A percentile compares a stretch with the other conserved stretches of the same genome.
phyloP scores from a whole-genome alignment of 2,888 invertebrate species.

The Schrankia costaestrigalis region DNA sequence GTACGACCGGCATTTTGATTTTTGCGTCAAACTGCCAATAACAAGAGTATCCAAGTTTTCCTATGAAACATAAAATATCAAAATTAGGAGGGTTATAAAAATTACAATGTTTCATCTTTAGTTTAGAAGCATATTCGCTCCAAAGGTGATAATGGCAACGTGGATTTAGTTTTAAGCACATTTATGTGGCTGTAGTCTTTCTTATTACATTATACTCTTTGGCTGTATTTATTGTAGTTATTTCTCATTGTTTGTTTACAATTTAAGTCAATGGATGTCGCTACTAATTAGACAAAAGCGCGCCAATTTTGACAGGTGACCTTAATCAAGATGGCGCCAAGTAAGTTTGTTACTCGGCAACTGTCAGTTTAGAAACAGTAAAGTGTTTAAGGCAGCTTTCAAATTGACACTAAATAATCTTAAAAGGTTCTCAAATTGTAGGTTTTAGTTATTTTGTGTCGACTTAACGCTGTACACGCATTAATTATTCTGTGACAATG shows the following conservation, averaged over 20 bases:
- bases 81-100: no score
- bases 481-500: conserved; percentile 11
- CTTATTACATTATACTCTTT: no score
- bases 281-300: conserved; percentile 29
- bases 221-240: no score
- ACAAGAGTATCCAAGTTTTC: no score
- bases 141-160: no score
- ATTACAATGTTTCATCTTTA: no score
- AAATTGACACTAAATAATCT: conserved; percentile 60
- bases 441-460: conserved; percentile 54
- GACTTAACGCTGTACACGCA: conserved; percentile 31
- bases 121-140: no score
- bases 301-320: conserved; percentile 34
- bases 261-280: conserved; percentile 22
- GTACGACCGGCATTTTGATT: no score
- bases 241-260: conserved; percentile 15
- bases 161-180: no score
- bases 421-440: conserved; percentile 56
- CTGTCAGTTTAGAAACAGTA: conserved; percentile 51
- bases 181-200: no score
- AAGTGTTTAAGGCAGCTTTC: conserved; percentile 44
- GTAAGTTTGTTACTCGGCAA: conserved; percentile 45
- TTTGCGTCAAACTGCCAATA: no score
- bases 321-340: conserved; percentile 52
- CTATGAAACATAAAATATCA: no score